Base-by-base conservation (phyloP, 2,113 vertebrate genomes). In the Stercorarius parasiticus region DNA sequence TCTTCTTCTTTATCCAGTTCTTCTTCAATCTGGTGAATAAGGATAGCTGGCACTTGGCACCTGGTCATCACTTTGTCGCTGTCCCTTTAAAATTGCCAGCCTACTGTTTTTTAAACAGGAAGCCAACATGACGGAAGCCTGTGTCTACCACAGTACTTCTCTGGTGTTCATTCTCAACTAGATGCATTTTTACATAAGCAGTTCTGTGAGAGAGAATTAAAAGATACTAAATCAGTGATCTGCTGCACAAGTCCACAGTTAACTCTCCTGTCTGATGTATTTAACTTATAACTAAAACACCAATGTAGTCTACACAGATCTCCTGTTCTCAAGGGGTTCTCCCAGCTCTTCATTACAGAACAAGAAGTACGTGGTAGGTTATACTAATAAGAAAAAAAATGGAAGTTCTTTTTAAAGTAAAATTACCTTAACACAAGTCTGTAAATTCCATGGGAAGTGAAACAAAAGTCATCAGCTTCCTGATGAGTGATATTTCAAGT, bases 1-100 rank as follows among this genome's bases (percentile, higher is more conserved):
- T 97, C 97, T 86, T 98, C 98, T 15, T 98, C 98, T 74, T 97
- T 90, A 30, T 98, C 98, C 30, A 98, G 79, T 32, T 98, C 98
- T 64, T 98, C 97, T 65, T 97, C 97, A 36, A 98, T 97, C 72
- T 96, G 97, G 77, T 98, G 94, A 93, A 98, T 97, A 45, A 98
- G 74, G 19, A 61, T 81, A 43, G 97, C 96, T 52, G 98, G 85
- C 38, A 98, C 93, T 61, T 78, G 62, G 94, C n/a, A 82, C 91
- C 58, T 77, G 13, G 97, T 98, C 97, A 97, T 98, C 78, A 81
- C 95, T 95, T 90, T 91, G 79, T 71, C 19, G 13, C 12, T 53
- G 55, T 29, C 49, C 58, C 55, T 97, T 95, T 69, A 86, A 89
- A 91, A 55, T 8, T 79, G 36, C 10, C 53, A 89, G 82, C 65